phyloP scores from a whole-genome alignment of 2,888 invertebrate species.

The Agrilus biguttatus region DNA sequence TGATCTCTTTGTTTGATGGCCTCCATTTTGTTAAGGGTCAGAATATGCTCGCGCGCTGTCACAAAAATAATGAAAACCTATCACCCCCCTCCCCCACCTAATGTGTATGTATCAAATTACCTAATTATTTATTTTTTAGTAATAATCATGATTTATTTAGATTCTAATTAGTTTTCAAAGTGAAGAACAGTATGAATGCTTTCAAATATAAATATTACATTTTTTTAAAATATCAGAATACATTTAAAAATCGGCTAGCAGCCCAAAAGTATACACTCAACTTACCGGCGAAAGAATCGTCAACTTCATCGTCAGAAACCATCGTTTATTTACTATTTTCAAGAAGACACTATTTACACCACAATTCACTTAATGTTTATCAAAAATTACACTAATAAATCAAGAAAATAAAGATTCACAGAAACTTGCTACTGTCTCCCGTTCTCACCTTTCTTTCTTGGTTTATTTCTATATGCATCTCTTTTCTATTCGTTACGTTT shows the following conservation, averaged over 20 bases:
- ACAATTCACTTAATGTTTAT: constrained; percentile 5
- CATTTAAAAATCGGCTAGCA: constrained; percentile 13
- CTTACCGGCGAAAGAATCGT: constrained; percentile 78
- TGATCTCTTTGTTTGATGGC: constrained; percentile 64
- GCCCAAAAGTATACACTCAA: constrained; percentile 24
- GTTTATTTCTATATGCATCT: too few relatives aligned
- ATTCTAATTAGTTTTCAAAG: too few relatives aligned
- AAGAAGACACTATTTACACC: constrained; percentile 2
- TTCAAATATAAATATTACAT: constrained; percentile 1
- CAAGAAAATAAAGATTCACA: not conserved
- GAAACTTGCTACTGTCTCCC: not conserved
- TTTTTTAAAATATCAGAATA: constrained; percentile 5
- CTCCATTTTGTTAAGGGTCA: constrained; percentile 68
- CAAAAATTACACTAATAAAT: constrained; percentile 5
- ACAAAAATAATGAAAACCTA: constrained; percentile 37
- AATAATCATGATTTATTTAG: too few relatives aligned
- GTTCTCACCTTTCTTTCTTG: not conserved
- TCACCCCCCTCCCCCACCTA: constrained; percentile 24
- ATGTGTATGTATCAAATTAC: constrained; percentile 21
- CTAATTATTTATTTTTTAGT: constrained; percentile 19
- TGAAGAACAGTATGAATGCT: not conserved
- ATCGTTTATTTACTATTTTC: constrained; percentile 28
- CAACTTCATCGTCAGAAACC: constrained; percentile 82
- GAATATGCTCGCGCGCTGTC: constrained; percentile 48
- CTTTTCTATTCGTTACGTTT: too few relatives aligned